A percentile compares a stretch with the other conserved stretches of the same genome.
Conservation (phyloP, 2,888 invertebrate genomes). For the Allophyes oxyacanthae region DNA sequence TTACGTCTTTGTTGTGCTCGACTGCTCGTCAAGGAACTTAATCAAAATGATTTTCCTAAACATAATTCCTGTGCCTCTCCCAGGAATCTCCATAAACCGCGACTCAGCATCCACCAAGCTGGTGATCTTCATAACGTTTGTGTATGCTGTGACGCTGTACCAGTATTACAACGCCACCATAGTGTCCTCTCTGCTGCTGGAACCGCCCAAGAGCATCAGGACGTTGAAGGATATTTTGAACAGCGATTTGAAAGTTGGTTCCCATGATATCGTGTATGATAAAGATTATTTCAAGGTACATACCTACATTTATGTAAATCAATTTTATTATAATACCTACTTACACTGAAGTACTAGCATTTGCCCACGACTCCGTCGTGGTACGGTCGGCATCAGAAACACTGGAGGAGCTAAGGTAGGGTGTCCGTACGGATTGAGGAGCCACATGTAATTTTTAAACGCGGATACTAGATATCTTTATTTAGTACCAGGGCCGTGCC, state of each 20-base stretch:
- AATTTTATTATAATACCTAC: no score
- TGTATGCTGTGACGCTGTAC: slow-evolving; percentile 90
- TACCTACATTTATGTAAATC: slow-evolving; percentile 11
- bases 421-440: no score
- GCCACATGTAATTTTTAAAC: no score
- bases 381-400: no score
- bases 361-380: no score
- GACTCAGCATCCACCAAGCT: slow-evolving; percentile 86
- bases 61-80: slow-evolving; percentile 1
- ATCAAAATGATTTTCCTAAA: no score
- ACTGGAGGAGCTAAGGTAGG: no score
- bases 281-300: slow-evolving; percentile 90
- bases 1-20: no score
- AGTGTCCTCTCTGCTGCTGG: slow-evolving; percentile 90
- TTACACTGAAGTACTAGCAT: no score
- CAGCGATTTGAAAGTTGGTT: slow-evolving; percentile 89
- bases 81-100: slow-evolving; percentile 81
- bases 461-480: no score
- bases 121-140: slow-evolving; percentile 84
- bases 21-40: no score
- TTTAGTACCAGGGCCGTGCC: no score
- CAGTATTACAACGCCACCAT: slow-evolving; percentile 93
- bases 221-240: slow-evolving; percentile 89
- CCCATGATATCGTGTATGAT: slow-evolving; percentile 91
- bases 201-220: slow-evolving; percentile 90